A percentile compares a stretch with the other conserved stretches of the same genome.
These are phyloP conservation scores for Sarcophilus harrisii DNA, from an alignment of 2,797 vertebrate species.

Conservation along the genomic window DNA sequence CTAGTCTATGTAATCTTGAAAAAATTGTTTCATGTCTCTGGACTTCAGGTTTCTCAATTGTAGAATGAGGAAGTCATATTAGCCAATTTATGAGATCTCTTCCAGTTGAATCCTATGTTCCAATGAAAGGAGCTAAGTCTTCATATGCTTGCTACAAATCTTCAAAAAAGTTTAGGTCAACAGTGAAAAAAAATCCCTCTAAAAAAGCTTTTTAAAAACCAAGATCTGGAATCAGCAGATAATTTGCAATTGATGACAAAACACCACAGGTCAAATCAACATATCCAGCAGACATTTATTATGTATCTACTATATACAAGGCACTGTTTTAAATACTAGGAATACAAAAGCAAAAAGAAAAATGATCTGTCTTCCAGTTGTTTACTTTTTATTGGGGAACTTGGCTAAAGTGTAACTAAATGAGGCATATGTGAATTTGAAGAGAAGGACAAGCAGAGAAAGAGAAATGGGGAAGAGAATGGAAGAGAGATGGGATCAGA, in stretches of 20 bases:
- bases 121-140: not conserved
- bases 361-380: not conserved
- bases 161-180: not conserved
- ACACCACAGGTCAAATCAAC: not conserved
- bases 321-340: not conserved
- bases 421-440: not conserved
- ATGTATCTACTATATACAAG: not conserved
- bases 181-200: not conserved
- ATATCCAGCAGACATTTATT: not conserved
- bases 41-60: no score
- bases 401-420: not conserved
- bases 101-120: not conserved
- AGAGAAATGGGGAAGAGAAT: not conserved
- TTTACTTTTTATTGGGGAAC: not conserved
- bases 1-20: not conserved
- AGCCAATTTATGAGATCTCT: not conserved
- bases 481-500: not conserved
- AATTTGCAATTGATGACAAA: not conserved
- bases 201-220: not conserved
- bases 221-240: not conserved
- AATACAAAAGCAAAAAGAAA: not conserved
- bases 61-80: no score
- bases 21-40: no score
- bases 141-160: not conserved
- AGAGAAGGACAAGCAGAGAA: not conserved